Evolutionary conservation across 2,113 vertebrate species (phyloP).

Genomic region (Oreochromis aureus): DNA sequence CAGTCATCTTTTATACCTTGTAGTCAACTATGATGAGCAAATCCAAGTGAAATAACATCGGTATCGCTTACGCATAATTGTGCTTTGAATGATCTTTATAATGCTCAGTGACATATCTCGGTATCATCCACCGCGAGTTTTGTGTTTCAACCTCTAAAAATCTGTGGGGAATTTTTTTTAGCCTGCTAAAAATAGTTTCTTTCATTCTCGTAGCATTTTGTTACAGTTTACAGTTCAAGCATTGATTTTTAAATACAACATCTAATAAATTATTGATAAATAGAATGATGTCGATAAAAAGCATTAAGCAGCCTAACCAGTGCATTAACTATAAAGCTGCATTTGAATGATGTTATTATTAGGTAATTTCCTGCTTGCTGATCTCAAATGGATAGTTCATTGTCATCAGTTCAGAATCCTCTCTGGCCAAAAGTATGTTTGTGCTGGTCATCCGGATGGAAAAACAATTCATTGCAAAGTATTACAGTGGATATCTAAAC

Average conservation of each 20-base stretch:
- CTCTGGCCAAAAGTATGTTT: not conserved
- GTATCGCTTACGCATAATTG: not conserved
- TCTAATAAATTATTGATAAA: constrained; percentile 10
- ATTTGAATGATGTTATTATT: not conserved
- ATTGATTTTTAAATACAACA: not conserved
- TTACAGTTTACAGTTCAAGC: not conserved
- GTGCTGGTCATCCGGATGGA: not conserved
- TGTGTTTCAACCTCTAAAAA: not conserved
- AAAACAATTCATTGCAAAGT: constrained; percentile 35
- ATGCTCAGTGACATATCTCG: not conserved
- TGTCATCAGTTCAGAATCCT: not conserved
- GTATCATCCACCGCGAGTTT: not conserved
- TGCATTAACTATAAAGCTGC: constrained; percentile 28
- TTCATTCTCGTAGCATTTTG: not conserved
- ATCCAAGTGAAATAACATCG: not conserved
- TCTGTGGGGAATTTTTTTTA: not conserved
- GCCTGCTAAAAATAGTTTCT: not conserved
- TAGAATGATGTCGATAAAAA: not conserved
- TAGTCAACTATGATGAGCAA: not conserved
- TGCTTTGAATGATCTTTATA: not conserved
- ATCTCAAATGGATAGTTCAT: constrained; percentile 12
- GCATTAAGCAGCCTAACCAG: constrained; percentile 9
- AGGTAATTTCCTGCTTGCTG: constrained; percentile 30
- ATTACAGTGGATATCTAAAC: not conserved
- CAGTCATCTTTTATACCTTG: not conserved